Evolutionary conservation across 2,797 vertebrate genomes (phyloP).

Genomic region (Clamator glandarius): DNA sequence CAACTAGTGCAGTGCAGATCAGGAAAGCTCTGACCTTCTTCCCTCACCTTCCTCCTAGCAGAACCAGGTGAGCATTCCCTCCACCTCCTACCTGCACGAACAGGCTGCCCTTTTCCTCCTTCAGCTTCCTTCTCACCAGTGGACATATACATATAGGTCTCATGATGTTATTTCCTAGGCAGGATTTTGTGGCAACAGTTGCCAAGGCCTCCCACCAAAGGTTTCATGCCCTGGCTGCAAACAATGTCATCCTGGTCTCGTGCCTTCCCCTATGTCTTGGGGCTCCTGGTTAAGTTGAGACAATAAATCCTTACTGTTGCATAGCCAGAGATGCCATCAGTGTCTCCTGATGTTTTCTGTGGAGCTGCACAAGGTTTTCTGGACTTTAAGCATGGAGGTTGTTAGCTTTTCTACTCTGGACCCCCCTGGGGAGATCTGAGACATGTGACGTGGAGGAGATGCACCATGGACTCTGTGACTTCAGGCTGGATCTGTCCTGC

Average conservation of each 20-base stretch:
- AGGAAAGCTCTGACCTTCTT: background rate
- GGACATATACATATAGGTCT: rapidly evolving
- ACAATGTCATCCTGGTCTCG: too few relatives aligned
- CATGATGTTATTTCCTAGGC: background rate
- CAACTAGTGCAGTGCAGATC: rapidly evolving
- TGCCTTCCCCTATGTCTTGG: background rate
- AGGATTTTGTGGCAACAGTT: background rate
- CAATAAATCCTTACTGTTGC: background rate
- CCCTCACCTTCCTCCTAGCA: background rate
- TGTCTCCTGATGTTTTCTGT: background rate
- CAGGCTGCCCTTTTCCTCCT: background rate
- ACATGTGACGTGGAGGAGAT: background rate
- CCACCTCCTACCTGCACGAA: background rate
- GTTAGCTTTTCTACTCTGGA: background rate
- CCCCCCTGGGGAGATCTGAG: rapidly evolving
- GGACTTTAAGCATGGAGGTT: background rate
- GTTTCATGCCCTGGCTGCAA: background rate
- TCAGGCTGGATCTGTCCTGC: background rate
- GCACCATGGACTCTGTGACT: background rate
- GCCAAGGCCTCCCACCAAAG: background rate
- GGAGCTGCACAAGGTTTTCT: background rate
- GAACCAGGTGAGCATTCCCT: background rate
- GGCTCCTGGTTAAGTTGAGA: background rate
- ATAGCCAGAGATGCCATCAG: rapidly evolving
- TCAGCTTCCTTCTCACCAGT: background rate